phyloP scores from a whole-genome alignment of 1,140 invertebrate genomes.

The Tenebrio molitor region DNA sequence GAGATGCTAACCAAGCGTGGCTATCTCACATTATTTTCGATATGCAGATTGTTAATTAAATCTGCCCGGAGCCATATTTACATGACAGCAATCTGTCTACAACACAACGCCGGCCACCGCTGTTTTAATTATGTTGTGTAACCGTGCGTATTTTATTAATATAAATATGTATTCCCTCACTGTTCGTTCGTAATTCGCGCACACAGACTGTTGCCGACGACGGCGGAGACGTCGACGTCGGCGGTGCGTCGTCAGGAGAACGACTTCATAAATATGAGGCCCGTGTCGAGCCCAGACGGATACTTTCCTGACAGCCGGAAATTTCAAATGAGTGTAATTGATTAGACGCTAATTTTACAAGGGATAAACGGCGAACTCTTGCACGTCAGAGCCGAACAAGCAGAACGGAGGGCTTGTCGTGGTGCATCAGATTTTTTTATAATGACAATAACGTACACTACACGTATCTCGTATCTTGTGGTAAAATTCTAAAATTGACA shows the following conservation, averaged over 20 bases:
- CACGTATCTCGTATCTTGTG: no score
- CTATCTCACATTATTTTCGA: constrained; percentile 65
- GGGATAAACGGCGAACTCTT: constrained; percentile 23
- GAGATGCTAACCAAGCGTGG: constrained; percentile 62
- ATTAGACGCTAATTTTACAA: constrained; percentile 35
- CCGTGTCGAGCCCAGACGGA: constrained; percentile 20
- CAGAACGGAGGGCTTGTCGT: no score
- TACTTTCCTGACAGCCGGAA: constrained; percentile 17
- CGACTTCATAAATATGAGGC: constrained; percentile 20
- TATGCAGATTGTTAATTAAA: constrained; percentile 67
- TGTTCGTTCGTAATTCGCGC: constrained; percentile 17
- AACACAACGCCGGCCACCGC: constrained; percentile 59
- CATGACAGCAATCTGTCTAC: constrained; percentile 67
- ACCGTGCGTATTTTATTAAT: constrained; percentile 65
- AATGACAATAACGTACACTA: no score
- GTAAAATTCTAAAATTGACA: no score
- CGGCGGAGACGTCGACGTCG: not conserved
- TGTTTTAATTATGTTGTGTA: constrained; percentile 65
- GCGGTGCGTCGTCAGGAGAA: not conserved
- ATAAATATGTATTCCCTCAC: constrained; percentile 58
- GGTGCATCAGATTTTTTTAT: no score
- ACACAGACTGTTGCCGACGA: constrained; percentile 3
- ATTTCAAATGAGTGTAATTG: constrained; percentile 34
- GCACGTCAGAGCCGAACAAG: constrained; percentile 9
- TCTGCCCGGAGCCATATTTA: constrained; percentile 65